Percentiles rank a stretch among this genome's conserved stretches.
Evolutionary conservation across 2,888 invertebrate species (phyloP).

Genomic region (Taphrorychus bicolor): DNA sequence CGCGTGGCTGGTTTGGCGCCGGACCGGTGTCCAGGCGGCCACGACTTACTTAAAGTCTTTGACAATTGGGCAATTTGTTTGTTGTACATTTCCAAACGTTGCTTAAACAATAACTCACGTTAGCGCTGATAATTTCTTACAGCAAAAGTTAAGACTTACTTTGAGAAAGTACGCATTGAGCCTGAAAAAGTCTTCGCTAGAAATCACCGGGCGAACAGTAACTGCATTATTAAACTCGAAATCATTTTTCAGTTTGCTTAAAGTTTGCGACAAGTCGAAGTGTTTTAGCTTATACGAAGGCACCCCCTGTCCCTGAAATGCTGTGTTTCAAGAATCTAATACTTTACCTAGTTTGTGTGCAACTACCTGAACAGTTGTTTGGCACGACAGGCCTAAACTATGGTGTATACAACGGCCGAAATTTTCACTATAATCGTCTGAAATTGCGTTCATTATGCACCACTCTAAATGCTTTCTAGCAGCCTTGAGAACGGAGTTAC

Average conservation of each 20-base stretch:
- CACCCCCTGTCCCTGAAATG: slow-evolving; percentile 57
- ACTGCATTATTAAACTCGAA: slow-evolving; percentile 65
- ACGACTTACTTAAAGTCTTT: slow-evolving; percentile 58
- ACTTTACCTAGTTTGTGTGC: no score
- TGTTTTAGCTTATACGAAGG: slow-evolving; percentile 60
- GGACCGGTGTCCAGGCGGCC: slow-evolving; percentile 78
- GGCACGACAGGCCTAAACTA: slow-evolving; percentile 71
- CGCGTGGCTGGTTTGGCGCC: slow-evolving; percentile 73
- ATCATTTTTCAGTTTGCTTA: slow-evolving; percentile 55
- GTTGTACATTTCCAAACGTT: slow-evolving; percentile 49
- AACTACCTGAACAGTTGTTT: slow-evolving; percentile 65
- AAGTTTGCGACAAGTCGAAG: slow-evolving; percentile 59
- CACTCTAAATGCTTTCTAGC: slow-evolving; percentile 83
- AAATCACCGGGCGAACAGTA: slow-evolving; percentile 70
- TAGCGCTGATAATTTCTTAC: neutral
- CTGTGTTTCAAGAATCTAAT: no score
- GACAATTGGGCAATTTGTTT: slow-evolving; percentile 50
- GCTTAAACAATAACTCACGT: slow-evolving; percentile 50
- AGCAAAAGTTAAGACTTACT: slow-evolving; percentile 56
- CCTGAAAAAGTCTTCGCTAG: slow-evolving; percentile 70
- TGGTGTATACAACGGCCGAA: slow-evolving; percentile 86
- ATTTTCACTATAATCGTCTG: slow-evolving; percentile 83
- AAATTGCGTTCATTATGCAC: slow-evolving; percentile 87
- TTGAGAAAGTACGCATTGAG: slow-evolving; percentile 76
- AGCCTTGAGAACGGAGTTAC: slow-evolving; percentile 83